These are phyloP conservation scores for Oryzias javanicus DNA, from an alignment of 2,113 vertebrate genomes.

Conservation along the genomic window DNA sequence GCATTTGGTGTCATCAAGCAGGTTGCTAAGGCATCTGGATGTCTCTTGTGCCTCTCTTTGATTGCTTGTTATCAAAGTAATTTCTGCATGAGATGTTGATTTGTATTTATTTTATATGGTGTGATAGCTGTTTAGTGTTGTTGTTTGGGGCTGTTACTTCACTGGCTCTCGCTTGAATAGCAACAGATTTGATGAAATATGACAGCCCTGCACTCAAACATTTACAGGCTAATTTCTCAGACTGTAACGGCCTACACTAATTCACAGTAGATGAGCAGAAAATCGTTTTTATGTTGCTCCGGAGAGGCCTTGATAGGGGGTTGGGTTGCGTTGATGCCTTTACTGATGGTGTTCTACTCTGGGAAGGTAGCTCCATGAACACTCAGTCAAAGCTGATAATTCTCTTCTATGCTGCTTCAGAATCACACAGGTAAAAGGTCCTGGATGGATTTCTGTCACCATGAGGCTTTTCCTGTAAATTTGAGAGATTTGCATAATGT, in stretches of 20 bases:
- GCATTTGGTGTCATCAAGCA: conserved; percentile 19
- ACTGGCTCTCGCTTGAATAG: conserved; percentile 24
- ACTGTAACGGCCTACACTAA: conserved; percentile 32
- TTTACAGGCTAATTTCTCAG: conserved; percentile 47
- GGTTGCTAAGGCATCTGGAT: not conserved
- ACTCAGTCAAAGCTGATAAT: conserved; percentile 29
- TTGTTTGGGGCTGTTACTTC: conserved; percentile 22
- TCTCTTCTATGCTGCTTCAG: conserved; percentile 30
- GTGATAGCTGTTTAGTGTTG: conserved; percentile 32
- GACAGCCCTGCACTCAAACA: conserved; percentile 43
- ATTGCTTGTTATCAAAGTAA: conserved; percentile 53
- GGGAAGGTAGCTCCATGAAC: conserved; percentile 24
- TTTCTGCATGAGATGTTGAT: conserved; percentile 30
- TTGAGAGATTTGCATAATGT: conserved; percentile 46
- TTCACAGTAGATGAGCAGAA: conserved; percentile 16
- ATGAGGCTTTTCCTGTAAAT: conserved; percentile 39
- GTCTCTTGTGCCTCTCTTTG: conserved; percentile 38
- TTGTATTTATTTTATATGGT: not conserved
- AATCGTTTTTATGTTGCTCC: conserved; percentile 43
- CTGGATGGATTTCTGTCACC: conserved; percentile 9
- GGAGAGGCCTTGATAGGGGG: conserved; percentile 9
- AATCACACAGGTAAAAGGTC: conserved; percentile 39
- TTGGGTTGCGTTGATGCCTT: conserved; percentile 15
- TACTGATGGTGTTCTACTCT: conserved; percentile 13
- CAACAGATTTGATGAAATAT: conserved; percentile 33